Conservation (phyloP, 2,113 vertebrate species). For the Physeter macrocephalus region DNA sequence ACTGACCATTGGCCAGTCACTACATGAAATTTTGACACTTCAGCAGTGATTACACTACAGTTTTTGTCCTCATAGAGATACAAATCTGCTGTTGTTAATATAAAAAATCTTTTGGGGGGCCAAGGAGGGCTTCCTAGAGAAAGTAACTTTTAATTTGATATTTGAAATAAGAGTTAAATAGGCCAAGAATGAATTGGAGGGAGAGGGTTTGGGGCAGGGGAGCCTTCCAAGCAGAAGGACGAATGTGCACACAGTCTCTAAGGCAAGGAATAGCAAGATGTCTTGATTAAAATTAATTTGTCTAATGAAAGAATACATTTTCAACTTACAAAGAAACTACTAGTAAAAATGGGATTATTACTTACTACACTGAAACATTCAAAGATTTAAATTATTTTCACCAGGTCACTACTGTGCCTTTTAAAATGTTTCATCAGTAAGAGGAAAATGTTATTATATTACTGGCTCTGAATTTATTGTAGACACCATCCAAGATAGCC, state of each 20-base stretch:
- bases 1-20: not conserved
- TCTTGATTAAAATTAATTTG: conserved; percentile 25
- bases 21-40: not conserved
- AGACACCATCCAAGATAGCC: not conserved
- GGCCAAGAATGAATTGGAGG: not conserved
- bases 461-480: not conserved
- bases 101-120: not conserved
- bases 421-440: not conserved
- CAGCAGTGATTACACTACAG: not conserved
- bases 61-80: not conserved
- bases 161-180: conserved; percentile 17
- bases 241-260: not conserved
- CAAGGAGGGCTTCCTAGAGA: not conserved
- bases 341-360: not conserved
- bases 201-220: not conserved
- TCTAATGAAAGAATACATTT: not conserved
- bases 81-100: not conserved
- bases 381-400: conserved; percentile 1
- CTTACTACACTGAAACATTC: not conserved
- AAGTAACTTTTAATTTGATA: conserved; percentile 19
- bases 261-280: not conserved
- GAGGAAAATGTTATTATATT: not conserved
- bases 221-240: not conserved
- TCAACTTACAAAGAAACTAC: conserved; percentile 15
- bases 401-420: not conserved